Conservation (phyloP, 2,113 vertebrate species). For the Chloropsis cyanopogon region DNA sequence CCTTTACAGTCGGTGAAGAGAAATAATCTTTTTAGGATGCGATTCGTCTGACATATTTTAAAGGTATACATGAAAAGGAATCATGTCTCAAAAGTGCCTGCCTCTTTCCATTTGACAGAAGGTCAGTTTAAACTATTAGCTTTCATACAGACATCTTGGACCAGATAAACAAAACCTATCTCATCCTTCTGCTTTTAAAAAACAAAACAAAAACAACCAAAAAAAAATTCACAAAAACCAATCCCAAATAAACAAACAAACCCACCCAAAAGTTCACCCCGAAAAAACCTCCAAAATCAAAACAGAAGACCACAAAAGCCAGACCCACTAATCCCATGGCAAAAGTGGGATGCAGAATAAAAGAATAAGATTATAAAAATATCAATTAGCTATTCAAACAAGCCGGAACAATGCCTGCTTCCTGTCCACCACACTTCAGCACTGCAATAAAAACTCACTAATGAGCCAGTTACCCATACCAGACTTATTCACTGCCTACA, state of each 20-base stretch:
- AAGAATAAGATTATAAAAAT: neutral
- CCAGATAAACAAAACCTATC: neutral
- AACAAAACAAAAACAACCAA: neutral
- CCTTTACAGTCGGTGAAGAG: neutral
- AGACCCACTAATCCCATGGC: neutral
- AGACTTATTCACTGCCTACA: neutral
- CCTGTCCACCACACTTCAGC: neutral
- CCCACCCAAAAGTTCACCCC: neutral
- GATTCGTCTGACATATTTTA: neutral
- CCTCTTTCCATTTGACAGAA: neutral
- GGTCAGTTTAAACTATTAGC: neutral
- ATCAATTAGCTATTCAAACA: neutral
- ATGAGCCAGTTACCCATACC: neutral
- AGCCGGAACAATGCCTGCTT: neutral
- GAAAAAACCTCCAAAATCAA: neutral
- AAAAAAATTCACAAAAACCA: neutral
- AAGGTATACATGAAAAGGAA: neutral
- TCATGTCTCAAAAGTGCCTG: neutral
- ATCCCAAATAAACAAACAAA: neutral
- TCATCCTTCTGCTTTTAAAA: neutral
- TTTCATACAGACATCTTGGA: neutral
- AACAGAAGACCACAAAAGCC: neutral
- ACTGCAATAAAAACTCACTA: neutral
- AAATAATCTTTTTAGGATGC: neutral
- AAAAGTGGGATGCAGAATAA: neutral